Base-by-base conservation (phyloP, 2,888 invertebrate genomes). In the Eupelmus urozonus region DNA sequence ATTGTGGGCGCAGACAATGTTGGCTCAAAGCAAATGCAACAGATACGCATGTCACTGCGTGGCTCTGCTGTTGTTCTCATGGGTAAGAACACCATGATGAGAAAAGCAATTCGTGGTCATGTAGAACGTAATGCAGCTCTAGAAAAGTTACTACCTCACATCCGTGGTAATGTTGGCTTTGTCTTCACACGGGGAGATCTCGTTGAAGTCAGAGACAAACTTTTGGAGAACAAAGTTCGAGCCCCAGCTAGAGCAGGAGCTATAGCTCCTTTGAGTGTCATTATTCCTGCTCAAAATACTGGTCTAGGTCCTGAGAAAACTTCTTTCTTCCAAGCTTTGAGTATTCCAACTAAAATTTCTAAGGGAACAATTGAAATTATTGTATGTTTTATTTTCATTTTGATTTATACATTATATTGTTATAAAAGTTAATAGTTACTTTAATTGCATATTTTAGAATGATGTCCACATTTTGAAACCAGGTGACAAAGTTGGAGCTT, bases 31-130 rank as follows among this genome's bases (percentile, higher is more conserved):
- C 99, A 99, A 92, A 99, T 99, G 99, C 99, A 99, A 92, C 97
- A 98, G 91, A 99, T 99, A 90, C 97, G 99, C 90, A 95, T 96
- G 90, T 96, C 97, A 34, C 93, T 99, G 78, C 94, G 98, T 83
- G 97, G 97, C 23, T 92, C 92, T 87, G 98, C 96, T 82, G 95
- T 97, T 80, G 96, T 97, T 57, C 93, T 99, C 85, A 99, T 99
- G 99, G 99, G 99, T 81, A 99, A 99, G 91, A 99, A 99, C 92
- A 99, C 99, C 88, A 99, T 99, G 99, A 99, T 99, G 96, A 94
- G 99, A 82, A 99, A 99, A 91, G 99, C 99, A 72, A 99, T 99
- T 90, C 95, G 97, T 85, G 98, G 98, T 72, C 98, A 99, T 90
- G 91, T 99, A 84, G 98, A 98, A 87, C 95, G 96, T 89, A 99